phyloP scores from a whole-genome alignment of 1,140 invertebrate species.

The Triops cancriformis region DNA sequence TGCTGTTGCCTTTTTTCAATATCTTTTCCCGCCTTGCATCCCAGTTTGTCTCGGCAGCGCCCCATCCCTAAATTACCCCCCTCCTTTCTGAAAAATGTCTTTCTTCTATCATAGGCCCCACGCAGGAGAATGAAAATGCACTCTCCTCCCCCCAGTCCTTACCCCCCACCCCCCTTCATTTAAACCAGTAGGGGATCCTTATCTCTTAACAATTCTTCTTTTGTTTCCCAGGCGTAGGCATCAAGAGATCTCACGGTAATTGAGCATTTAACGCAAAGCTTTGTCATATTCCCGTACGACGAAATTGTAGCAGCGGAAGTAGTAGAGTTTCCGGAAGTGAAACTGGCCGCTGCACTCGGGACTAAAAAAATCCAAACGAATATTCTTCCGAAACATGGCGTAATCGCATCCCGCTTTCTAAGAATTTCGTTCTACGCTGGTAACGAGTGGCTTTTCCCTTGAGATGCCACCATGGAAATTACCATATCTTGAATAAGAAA shows the following conservation, averaged over 20 bases:
- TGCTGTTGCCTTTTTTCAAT: background rate
- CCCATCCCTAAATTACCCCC: no score
- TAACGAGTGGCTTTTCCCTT: no score
- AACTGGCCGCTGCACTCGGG: no score
- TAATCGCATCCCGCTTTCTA: no score
- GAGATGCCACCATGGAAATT: background rate
- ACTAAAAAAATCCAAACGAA: no score
- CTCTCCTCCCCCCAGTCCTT: background rate
- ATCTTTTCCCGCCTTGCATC: background rate
- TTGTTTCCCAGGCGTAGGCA: background rate
- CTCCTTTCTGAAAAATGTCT: no score
- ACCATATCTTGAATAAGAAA: background rate
- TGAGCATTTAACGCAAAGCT: background rate
- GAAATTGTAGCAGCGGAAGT: no score
- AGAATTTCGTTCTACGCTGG: no score
- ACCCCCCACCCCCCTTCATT: background rate
- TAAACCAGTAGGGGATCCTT: background rate
- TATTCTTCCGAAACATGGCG: no score
- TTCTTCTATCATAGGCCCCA: no score
- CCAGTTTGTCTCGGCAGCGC: background rate
- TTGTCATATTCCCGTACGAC: no score
- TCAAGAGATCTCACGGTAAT: background rate
- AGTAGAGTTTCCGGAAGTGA: no score
- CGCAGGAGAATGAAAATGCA: background rate
- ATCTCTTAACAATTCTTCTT: background rate